These are phyloP conservation scores for Bombus waltoni DNA, from an alignment of 1,140 invertebrate species.

Conservation along the genomic window DNA sequence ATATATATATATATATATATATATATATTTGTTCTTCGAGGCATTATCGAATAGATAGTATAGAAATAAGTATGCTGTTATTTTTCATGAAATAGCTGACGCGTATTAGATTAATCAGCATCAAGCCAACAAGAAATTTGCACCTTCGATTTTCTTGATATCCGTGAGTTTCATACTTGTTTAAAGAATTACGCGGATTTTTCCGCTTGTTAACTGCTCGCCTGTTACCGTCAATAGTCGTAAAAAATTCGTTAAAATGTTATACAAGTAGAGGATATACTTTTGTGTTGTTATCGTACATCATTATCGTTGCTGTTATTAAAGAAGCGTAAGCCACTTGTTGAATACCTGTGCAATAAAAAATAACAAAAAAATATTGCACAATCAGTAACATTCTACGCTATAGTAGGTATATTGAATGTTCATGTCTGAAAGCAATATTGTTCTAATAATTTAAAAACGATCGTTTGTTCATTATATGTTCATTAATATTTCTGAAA, in stretches of 20 bases:
- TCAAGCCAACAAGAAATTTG: background rate
- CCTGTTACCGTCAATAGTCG: too few relatives aligned
- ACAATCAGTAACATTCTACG: too few relatives aligned
- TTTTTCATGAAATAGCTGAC: background rate
- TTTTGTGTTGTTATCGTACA: background rate
- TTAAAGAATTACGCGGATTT: conserved; percentile 1
- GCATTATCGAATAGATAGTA: background rate
- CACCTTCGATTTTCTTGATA: background rate
- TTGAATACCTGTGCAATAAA: background rate
- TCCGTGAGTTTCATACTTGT: background rate
- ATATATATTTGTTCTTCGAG: background rate
- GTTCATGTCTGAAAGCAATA: too few relatives aligned
- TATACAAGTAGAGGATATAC: background rate
- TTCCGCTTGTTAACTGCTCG: background rate
- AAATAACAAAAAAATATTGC: too few relatives aligned
- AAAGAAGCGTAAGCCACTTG: background rate
- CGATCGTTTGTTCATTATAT: background rate
- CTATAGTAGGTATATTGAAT: too few relatives aligned
- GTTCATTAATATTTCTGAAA: too few relatives aligned
- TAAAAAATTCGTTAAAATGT: background rate
- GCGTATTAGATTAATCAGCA: background rate
- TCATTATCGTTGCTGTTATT: background rate
- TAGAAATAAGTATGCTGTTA: background rate
- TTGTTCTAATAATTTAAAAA: background rate
- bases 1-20: background rate